A percentile compares a stretch with the other conserved stretches of the same genome.
Evolutionary conservation across 2,113 vertebrate species (phyloP).

Genomic region (Callopanchax toddi): DNA sequence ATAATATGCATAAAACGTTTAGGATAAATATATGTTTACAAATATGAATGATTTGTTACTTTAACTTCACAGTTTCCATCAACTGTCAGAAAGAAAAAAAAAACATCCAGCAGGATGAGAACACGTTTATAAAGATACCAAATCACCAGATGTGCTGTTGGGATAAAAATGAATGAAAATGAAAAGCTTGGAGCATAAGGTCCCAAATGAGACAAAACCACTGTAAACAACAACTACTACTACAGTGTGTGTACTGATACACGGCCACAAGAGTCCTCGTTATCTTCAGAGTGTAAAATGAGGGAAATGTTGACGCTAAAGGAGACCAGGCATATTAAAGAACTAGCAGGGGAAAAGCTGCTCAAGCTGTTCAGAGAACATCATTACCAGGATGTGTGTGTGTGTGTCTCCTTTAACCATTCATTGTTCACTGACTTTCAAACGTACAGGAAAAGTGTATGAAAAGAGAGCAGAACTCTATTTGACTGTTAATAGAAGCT

Average conservation of each 20-base stretch:
- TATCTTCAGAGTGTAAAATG: slow-evolving; percentile 52
- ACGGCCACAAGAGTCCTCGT: slow-evolving; percentile 50
- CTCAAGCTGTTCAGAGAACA: slow-evolving; percentile 56
- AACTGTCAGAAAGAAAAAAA: not conserved
- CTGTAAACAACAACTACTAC: slow-evolving; percentile 50
- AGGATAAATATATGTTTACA: not conserved
- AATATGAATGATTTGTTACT: not conserved
- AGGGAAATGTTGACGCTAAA: slow-evolving; percentile 49
- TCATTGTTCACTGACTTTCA: slow-evolving; percentile 39
- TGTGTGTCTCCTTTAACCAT: slow-evolving; percentile 22
- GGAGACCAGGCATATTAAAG: slow-evolving; percentile 55
- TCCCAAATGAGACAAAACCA: slow-evolving; percentile 37
- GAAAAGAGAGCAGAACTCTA: slow-evolving; percentile 23
- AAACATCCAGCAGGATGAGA: not conserved
- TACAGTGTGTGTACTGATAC: slow-evolving; percentile 31
- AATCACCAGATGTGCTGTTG: slow-evolving; percentile 20
- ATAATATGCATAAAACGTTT: not conserved
- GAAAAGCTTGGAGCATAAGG: slow-evolving; percentile 7
- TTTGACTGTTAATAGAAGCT: slow-evolving; percentile 6
- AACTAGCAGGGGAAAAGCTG: slow-evolving; percentile 60
- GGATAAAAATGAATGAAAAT: slow-evolving; percentile 25
- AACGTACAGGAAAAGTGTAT: slow-evolving; percentile 33
- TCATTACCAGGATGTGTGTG: slow-evolving; percentile 38
- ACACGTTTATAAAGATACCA: not conserved
- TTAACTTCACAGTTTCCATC: not conserved